These are phyloP conservation scores for Hyperoodon ampullatus DNA, from an alignment of 2,113 vertebrate genomes.

Conservation along the genomic window DNA sequence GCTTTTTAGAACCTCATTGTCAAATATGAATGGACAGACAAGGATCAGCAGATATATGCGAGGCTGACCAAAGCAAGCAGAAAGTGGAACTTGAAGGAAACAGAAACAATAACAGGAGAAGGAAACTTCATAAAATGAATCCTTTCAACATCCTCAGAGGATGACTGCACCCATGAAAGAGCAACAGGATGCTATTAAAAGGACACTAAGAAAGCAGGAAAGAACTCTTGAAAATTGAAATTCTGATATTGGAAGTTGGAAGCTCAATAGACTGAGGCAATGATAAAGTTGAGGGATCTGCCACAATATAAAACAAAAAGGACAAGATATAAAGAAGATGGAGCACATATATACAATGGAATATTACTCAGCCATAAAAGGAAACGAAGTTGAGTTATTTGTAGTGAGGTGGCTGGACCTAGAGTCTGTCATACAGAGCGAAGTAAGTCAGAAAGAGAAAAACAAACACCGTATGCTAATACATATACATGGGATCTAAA, in stretches of 20 bases:
- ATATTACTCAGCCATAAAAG: no score
- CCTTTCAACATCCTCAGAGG: not conserved
- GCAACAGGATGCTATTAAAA: not conserved
- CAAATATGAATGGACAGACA: conserved; percentile 32
- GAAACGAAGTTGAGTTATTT: no score
- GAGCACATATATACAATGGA: no score
- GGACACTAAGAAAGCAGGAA: not conserved
- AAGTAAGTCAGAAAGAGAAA: no score
- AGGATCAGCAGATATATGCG: not conserved
- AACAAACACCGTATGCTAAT: no score
- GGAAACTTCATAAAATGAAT: not conserved
- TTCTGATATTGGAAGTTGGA: not conserved
- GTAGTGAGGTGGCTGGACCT: no score
- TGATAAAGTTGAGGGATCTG: not conserved
- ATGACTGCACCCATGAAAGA: not conserved
- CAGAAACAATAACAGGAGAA: not conserved
- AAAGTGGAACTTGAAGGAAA: conserved; percentile 7
- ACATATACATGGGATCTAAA: no score
- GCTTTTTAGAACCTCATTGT: not conserved
- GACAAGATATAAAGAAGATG: not conserved
- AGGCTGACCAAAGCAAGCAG: not conserved
- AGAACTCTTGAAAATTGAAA: conserved; percentile 12
- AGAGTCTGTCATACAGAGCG: no score
- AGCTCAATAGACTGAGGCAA: conserved; percentile 9
- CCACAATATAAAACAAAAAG: not conserved